Conservation (phyloP, 2,888 invertebrate genomes). For the Drosophila nigricruria region DNA sequence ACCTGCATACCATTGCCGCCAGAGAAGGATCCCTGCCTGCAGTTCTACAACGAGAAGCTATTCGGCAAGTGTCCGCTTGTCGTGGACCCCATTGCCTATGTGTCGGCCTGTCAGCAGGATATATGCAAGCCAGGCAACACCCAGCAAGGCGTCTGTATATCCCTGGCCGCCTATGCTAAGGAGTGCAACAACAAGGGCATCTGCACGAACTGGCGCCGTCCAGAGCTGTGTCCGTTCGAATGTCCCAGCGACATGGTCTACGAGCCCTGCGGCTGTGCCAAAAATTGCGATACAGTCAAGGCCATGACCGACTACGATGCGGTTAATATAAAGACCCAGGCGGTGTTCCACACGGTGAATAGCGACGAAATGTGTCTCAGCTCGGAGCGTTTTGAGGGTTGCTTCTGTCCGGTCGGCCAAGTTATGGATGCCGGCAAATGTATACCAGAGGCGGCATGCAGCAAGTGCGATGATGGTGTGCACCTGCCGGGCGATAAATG, state of each 20-base stretch:
- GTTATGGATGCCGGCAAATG: constrained; percentile 91
- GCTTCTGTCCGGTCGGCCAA: constrained; percentile 92
- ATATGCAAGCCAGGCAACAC: constrained; percentile 87
- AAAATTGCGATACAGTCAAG: constrained; percentile 83
- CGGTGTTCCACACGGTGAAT: constrained; percentile 71
- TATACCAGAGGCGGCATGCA: constrained; percentile 88
- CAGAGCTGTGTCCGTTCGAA: constrained; percentile 88
- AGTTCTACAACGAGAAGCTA: constrained; percentile 87
- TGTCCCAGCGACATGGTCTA: constrained; percentile 86
- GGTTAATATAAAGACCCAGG: constrained; percentile 76
- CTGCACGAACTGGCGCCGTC: constrained; percentile 90
- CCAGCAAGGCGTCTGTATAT: constrained; percentile 88
- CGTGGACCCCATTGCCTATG: constrained; percentile 89
- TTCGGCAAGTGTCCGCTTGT: constrained; percentile 91
- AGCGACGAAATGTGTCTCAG: constrained; percentile 85
- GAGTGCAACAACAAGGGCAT: constrained; percentile 90
- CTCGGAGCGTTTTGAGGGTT: constrained; percentile 89
- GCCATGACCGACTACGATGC: constrained; percentile 76
- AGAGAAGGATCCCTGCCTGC: constrained; percentile 89
- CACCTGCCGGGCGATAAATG: constrained; percentile 89
- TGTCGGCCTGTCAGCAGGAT: constrained; percentile 90
- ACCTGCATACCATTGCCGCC: constrained; percentile 87
- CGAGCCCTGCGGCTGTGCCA: constrained; percentile 83
- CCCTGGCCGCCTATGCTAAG: constrained; percentile 90
- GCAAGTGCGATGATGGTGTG: constrained; percentile 90